Evolutionary conservation across 2,113 vertebrate genomes (phyloP), one percentile per base, ranked within the genome.

Genomic region (Lophotis ruficrista): DNA sequence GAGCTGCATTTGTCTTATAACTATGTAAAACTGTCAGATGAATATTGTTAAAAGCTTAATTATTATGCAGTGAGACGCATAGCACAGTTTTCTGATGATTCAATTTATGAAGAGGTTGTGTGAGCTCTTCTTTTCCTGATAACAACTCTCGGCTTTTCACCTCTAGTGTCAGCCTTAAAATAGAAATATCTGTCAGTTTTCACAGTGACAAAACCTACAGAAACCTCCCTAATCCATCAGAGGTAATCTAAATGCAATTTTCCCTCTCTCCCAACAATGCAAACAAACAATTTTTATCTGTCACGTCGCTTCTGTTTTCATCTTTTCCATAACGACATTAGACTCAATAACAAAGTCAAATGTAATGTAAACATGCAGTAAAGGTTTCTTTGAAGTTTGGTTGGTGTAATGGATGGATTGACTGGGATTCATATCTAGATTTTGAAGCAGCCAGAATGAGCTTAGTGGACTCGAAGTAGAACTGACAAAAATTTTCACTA

Each of bases 131-230:
- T 16, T 83, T 5, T 76, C 21, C 48, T 60, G 18, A 22, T 82
- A 96, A 94, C 7, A 93, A 35, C 51, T 86, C 43, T 82, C 1
- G 5, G 24, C 62, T 86, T 95, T 90, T 77, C 37, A 58, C 48
- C 48, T 79, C 83, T 56, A 83, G 12, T 50, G 20, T 71, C 81
- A 87, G 50, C 18, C 50, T 93, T 83, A 92, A 95, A 96, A 90
- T 95, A 93, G 76, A 90, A 93, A 69, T 65, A 78, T 43, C 60
- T 93, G 25, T 41, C 56, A 79, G 37, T 78, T 87, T 90, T 91
- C 30, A 68, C 62, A 62, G 27, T 68, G 23, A 51, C 18, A 72
- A 92, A n/a, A 38, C 70, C 31, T 53, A 56, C 48, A 90, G 64
- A 96, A 96, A 61, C 30, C 82, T 51, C 16, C 9, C 53, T 27